Base-by-base conservation (phyloP, 2,113 vertebrate genomes). In the Macroglossus sobrinus region DNA sequence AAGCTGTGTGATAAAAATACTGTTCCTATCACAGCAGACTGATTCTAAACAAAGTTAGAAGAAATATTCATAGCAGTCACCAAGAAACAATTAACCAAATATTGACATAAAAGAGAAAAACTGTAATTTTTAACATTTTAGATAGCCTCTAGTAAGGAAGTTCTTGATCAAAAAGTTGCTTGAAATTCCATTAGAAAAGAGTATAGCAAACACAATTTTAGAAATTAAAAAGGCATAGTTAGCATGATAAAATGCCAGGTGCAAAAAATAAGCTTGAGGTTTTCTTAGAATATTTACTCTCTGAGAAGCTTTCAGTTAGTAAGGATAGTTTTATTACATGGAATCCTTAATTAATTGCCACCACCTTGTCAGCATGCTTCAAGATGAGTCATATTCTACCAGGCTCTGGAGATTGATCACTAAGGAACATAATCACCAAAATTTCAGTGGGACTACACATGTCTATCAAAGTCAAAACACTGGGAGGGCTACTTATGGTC, bases 181-280 rank as follows among this genome's bases (percentile, higher is more conserved):
- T 74, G 35, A 98, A 98, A 98, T 97, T 97, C 91, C 94, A 96
- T 95, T 97, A 96, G 90, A 97, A 97, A 7, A 69, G 93, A 97
- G 95, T 97, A 96, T 45, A 43, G 45, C 33, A 98, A 98, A 96
- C 57, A 84, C 4, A 96, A 63, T 89, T 82, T 66, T 93, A 35
- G 94, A 30, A 40, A 92, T 79, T 98, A 93, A 84, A 93, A 93
- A 47, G 53, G 33, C 90, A 80, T 28, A 28, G 80, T 86, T 95
- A 95, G 40, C 68, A 43, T 87, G 93, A 93, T 80, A 97, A 96
- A 43, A 94, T 92, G 66, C 61, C 50, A 64, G 92, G 14, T 0
- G 0, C 93, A 95, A 97, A 96, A 96, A 86, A 76, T 0, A 26
- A n/a, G 30, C 10, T 33, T 61, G 0, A 53, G 19, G 64, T 38